Conservation (phyloP, 2,797 vertebrate genomes). For the Hafferia zeledoni region DNA sequence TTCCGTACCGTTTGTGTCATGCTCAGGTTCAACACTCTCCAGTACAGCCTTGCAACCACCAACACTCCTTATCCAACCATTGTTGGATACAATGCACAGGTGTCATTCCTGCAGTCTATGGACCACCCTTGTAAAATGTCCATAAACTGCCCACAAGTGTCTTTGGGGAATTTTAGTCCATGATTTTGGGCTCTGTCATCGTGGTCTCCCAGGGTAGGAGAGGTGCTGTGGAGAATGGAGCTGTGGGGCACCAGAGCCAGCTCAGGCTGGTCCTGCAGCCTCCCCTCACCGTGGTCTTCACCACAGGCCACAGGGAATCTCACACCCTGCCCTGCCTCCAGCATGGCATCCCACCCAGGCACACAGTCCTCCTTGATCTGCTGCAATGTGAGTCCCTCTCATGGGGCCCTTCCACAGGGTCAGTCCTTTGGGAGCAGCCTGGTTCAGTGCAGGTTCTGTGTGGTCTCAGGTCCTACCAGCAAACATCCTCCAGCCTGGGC, state of each 20-base stretch:
- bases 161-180: background rate
- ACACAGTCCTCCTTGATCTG: background rate
- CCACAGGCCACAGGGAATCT: background rate
- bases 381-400: background rate
- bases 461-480: background rate
- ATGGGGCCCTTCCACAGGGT: background rate
- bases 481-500: background rate
- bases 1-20: background rate
- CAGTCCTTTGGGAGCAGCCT: background rate
- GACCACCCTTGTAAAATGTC: background rate
- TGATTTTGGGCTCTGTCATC: background rate
- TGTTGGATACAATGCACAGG: too few species aligned
- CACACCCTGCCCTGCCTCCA: background rate
- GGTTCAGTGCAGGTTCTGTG: background rate
- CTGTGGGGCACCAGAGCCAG: background rate
- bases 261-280: background rate
- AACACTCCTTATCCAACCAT: background rate
- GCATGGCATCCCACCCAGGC: background rate
- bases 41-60: background rate
- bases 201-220: background rate
- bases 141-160: background rate
- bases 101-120: background rate
- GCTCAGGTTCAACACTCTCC: background rate
- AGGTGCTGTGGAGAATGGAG: background rate
- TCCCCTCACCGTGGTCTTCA: background rate